Conservation (phyloP, 1,140 invertebrate species). For the Heliothis virescens region DNA sequence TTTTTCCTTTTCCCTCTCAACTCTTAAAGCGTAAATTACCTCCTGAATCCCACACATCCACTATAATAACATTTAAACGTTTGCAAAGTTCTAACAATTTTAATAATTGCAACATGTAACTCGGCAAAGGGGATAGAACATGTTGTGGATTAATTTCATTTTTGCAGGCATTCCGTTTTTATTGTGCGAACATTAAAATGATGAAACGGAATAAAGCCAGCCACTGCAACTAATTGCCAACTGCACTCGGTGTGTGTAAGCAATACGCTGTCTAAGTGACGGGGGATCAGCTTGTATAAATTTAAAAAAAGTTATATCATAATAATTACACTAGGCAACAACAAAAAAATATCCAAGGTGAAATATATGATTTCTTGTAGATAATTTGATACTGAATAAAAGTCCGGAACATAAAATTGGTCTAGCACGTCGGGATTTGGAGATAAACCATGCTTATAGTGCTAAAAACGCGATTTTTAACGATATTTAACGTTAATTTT, state of each 20-base stretch:
- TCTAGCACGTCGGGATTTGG: no score
- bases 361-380: no score
- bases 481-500: no score
- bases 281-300: neutral
- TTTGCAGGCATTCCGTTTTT: constrained; percentile 11
- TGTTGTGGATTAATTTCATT: neutral
- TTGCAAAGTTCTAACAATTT: neutral
- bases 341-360: no score
- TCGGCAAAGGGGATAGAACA: neutral
- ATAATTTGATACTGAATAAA: no score
- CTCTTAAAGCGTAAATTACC: neutral
- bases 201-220: constrained; percentile 23
- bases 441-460: no score
- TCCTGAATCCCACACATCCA: neutral
- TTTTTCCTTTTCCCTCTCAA: no score
- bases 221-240: constrained; percentile 39
- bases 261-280: constrained; percentile 9
- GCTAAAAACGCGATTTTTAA: no score
- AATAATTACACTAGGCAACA: no score
- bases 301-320: neutral
- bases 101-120: neutral
- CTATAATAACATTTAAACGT: neutral
- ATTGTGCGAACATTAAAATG: constrained; percentile 18
- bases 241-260: constrained; percentile 20
- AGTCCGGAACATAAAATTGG: no score